Evolutionary conservation across 2,797 vertebrate species (phyloP).

Genomic region (Cygnus olor): DNA sequence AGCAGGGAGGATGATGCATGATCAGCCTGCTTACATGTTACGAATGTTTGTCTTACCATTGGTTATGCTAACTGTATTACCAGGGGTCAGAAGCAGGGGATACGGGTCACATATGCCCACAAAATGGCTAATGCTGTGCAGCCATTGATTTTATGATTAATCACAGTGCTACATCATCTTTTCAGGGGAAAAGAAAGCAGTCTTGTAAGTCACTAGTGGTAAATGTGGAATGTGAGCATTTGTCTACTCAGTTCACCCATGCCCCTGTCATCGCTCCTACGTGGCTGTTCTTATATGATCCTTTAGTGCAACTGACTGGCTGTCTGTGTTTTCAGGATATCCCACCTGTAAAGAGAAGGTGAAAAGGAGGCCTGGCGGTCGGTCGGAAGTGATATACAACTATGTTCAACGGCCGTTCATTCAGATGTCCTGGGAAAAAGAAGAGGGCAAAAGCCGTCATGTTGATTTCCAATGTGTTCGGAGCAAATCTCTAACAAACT

Average conservation of each 20-base stretch:
- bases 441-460: slow-evolving; percentile 86
- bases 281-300: background rate
- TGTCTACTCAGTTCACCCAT: background rate
- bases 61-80: background rate
- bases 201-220: background rate
- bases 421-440: slow-evolving; percentile 88
- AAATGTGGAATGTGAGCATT: background rate
- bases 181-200: background rate
- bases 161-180: background rate
- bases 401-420: slow-evolving; percentile 86
- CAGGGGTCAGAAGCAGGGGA: background rate
- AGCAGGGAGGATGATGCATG: background rate
- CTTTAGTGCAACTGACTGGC: background rate
- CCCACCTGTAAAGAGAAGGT: slow-evolving; percentile 88
- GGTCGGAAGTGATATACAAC: slow-evolving; percentile 87
- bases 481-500: slow-evolving; percentile 85
- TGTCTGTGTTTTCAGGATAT: slow-evolving; percentile 76
- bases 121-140: background rate
- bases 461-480: slow-evolving; percentile 87
- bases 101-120: background rate
- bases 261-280: background rate
- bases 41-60: background rate
- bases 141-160: background rate
- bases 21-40: background rate
- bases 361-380: slow-evolving; percentile 82